Evolutionary conservation across 2,113 vertebrate genomes (phyloP).

Genomic region (Eublepharis macularius): DNA sequence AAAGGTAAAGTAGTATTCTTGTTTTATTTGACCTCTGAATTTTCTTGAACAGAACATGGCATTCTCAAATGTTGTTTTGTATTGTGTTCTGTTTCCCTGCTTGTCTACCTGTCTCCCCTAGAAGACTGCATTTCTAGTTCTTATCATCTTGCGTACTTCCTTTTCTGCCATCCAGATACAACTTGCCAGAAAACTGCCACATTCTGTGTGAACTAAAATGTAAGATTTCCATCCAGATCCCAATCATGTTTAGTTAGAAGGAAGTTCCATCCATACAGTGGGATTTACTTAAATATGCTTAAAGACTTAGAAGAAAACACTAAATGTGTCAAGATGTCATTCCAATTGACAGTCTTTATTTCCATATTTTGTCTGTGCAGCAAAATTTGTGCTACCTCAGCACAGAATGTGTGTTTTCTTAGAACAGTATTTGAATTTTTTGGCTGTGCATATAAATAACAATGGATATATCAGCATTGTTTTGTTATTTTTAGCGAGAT

Average conservation of each 20-base stretch:
- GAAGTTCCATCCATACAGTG: not conserved
- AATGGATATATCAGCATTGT: not conserved
- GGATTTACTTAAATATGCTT: not conserved
- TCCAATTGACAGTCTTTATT: not conserved
- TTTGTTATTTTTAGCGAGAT: not conserved
- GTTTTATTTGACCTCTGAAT: constrained; percentile 5
- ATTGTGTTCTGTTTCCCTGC: not conserved
- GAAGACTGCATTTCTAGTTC: not conserved
- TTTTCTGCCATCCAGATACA: not conserved
- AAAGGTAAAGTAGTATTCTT: not conserved
- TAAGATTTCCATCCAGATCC: not conserved
- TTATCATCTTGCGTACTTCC: not conserved
- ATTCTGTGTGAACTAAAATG: not conserved
- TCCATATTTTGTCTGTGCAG: not conserved
- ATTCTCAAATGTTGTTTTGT: not conserved
- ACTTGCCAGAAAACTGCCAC: not conserved
- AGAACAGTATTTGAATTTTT: not conserved
- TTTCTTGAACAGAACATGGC: not conserved
- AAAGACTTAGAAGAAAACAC: not conserved
- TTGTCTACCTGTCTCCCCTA: not conserved
- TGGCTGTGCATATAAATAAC: not conserved
- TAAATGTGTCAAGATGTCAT: not conserved
- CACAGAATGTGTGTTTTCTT: not conserved
- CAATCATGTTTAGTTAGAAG: not conserved
- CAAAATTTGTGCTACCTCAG: not conserved